Evolutionary conservation across 1,140 invertebrate species (phyloP).

Genomic region (Drosophila neocordata): DNA sequence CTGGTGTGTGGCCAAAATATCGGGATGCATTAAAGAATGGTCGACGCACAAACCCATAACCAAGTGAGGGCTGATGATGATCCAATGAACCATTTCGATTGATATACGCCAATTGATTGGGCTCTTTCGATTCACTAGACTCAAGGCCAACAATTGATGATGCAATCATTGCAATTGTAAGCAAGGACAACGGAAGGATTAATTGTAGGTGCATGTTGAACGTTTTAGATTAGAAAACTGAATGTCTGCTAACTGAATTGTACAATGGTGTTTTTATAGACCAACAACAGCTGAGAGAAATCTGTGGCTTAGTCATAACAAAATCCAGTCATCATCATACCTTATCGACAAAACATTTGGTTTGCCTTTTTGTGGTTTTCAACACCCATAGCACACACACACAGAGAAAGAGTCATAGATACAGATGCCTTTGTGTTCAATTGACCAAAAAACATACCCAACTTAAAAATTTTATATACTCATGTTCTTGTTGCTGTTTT

Average conservation of each 20-base stretch:
- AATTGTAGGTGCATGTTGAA: neutral
- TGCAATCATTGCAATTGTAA: neutral
- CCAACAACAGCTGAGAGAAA: neutral
- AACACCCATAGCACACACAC: neutral
- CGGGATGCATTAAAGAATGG: neutral
- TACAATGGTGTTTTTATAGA: neutral
- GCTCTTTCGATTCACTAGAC: neutral
- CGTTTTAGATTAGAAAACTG: neutral
- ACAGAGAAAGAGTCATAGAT: neutral
- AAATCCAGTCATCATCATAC: neutral
- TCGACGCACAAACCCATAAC: neutral
- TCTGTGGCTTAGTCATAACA: neutral
- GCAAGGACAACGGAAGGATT: neutral
- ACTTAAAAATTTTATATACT: neutral
- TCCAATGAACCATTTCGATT: neutral
- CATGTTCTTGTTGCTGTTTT: neutral
- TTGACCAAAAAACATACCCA: slow-evolving; percentile 8
- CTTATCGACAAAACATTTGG: slow-evolving; percentile 6
- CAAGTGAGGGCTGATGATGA: neutral
- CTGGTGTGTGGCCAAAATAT: neutral
- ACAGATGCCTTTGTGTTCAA: neutral
- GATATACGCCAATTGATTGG: too few species aligned
- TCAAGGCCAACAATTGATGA: neutral
- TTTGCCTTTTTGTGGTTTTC: neutral
- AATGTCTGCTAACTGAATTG: neutral